These are phyloP conservation scores for Eumacrocentrus americanus DNA, from an alignment of 2,888 invertebrate species.

Conservation along the genomic window DNA sequence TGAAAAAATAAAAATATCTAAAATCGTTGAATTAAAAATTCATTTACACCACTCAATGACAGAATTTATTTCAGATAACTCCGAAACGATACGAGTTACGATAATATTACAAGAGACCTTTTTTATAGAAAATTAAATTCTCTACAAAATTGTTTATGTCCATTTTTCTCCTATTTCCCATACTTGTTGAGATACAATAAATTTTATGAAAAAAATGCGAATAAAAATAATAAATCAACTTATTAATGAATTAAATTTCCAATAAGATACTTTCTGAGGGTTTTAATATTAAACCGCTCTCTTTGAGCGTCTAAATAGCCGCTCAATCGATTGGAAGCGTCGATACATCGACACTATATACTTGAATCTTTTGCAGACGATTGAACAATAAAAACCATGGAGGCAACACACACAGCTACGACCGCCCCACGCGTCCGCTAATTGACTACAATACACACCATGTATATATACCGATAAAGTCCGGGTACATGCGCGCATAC, in stretches of 20 bases:
- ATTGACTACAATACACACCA: conserved; percentile 59
- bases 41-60: too few relatives aligned
- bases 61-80: neutral
- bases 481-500: neutral
- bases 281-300: too few relatives aligned
- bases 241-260: too few relatives aligned
- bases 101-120: neutral
- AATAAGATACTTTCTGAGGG: too few relatives aligned
- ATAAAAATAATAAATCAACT: too few relatives aligned
- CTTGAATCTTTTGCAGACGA: conserved; percentile 2
- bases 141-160: neutral
- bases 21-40: too few relatives aligned
- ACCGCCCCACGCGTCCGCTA: conserved; percentile 43
- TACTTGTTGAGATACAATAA: neutral
- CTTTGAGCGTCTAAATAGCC: conserved; percentile 6
- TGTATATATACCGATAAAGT: too few relatives aligned
- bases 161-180: neutral
- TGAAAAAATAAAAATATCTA: too few relatives aligned
- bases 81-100: neutral
- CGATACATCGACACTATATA: neutral
- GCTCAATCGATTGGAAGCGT: conserved; percentile 23
- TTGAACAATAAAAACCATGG: conserved; percentile 14
- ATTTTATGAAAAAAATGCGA: too few relatives aligned
- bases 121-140: neutral
- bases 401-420: conserved; percentile 2